Conservation (phyloP, 2,797 vertebrate species). For the Fringilla coelebs region DNA sequence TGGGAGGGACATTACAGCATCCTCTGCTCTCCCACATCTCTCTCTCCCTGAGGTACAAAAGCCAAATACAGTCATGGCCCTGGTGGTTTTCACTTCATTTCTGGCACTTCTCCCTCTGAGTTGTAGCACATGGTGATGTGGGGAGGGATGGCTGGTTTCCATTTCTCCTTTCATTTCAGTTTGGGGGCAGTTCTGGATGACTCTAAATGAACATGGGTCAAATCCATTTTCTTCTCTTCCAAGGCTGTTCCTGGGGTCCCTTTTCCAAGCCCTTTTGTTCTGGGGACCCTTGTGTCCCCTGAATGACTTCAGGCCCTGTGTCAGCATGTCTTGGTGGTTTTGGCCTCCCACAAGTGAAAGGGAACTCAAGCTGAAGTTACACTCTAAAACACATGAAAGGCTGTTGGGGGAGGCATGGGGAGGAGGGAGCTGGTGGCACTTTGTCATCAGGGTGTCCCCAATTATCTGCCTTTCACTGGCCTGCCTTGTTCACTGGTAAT, state of each 20-base stretch:
- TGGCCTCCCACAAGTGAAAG: background rate
- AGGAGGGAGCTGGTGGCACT: background rate
- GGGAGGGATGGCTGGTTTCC: background rate
- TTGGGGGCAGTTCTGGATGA: background rate
- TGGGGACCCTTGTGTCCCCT: background rate
- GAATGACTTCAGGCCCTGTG: background rate
- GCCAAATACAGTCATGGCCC: background rate
- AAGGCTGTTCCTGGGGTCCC: background rate
- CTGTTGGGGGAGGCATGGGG: background rate
- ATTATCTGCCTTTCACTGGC: background rate
- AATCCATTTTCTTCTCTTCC: background rate
- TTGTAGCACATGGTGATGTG: background rate
- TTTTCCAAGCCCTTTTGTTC: background rate
- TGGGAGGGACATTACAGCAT: background rate
- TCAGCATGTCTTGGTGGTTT: background rate
- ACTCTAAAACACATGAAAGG: background rate
- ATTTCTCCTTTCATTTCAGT: background rate
- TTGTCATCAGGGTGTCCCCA: background rate
- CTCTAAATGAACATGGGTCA: background rate
- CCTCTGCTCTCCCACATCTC: background rate
- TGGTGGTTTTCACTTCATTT: background rate
- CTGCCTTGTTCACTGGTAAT: background rate
- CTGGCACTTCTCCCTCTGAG: background rate
- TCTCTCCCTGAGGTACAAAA: background rate
- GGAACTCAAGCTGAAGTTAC: background rate